These are phyloP conservation scores for Drosophila grimshawi DNA, from an alignment of 1,140 invertebrate species.

Conservation along the genomic window DNA sequence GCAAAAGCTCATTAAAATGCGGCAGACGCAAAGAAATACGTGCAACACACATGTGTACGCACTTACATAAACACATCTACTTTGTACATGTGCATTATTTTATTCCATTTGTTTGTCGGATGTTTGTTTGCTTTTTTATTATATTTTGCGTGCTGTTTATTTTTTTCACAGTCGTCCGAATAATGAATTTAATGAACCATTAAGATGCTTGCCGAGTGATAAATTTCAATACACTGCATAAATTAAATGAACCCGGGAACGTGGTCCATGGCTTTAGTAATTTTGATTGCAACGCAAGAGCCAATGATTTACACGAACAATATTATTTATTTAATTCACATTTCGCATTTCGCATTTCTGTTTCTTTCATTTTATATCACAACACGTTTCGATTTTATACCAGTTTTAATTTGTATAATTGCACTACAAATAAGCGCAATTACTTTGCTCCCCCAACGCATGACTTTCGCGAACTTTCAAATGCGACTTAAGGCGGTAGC, in stretches of 20 bases:
- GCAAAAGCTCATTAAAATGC: slow-evolving; percentile 80
- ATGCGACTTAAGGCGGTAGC: slow-evolving; percentile 69
- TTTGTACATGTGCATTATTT: slow-evolving; percentile 67
- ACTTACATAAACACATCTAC: slow-evolving; percentile 22
- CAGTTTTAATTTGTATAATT: slow-evolving; percentile 75
- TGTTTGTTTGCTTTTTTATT: slow-evolving; percentile 39
- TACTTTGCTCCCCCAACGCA: slow-evolving; percentile 44
- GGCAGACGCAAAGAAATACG: slow-evolving; percentile 57
- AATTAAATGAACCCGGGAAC: slow-evolving; percentile 64
- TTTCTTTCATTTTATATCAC: not conserved
- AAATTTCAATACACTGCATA: slow-evolving; percentile 76
- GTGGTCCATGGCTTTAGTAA: slow-evolving; percentile 20
- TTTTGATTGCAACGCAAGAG: slow-evolving; percentile 54
- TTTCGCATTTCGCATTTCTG: not conserved
- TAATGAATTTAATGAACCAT: slow-evolving; percentile 83
- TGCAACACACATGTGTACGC: slow-evolving; percentile 34
- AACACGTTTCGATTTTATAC: slow-evolving; percentile 20
- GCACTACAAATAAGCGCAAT: slow-evolving; percentile 70
- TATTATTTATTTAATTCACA: slow-evolving; percentile 22
- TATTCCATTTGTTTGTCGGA: slow-evolving; percentile 63
- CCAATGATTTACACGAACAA: slow-evolving; percentile 33
- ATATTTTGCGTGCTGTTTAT: slow-evolving; percentile 17
- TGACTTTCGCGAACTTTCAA: slow-evolving; percentile 68
- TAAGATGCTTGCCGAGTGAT: slow-evolving; percentile 79
- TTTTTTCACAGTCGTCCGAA: slow-evolving; percentile 60